Base-by-base conservation (phyloP, 2,888 invertebrate genomes). In the Acheta domesticus region DNA sequence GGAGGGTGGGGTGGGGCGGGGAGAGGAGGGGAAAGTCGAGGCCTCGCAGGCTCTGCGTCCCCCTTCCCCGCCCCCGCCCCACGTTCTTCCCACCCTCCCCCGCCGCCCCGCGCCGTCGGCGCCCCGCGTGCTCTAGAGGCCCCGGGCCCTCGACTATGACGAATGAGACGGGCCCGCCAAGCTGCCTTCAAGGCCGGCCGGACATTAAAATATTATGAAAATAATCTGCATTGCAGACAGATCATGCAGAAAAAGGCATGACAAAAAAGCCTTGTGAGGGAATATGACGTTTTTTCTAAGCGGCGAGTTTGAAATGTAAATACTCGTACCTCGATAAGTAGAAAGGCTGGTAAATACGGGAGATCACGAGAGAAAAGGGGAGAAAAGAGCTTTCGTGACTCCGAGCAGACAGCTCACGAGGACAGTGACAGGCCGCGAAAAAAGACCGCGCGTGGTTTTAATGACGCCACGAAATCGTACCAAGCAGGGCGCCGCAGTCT, bases 171-270 rank as follows among this genome's bases (percentile, higher is more conserved):
- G 8, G 62, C n/a, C 16, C n/a, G n/a, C 62, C 62, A 36, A 62
- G 62, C 62, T 11, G 62, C n/a, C 62, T 62, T 62, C 62, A n/a
- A 62, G 62, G 16, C 62, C 62, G n/a, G 62, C 16, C 14, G n/a
- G 16, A 62, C 62, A 62, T 62, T 62, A 62, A 62, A 62, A 62
- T n/a, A 62, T 14, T n/a, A n/a, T 62, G 62, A 62, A 62, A 62
- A 62, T 62, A 62, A 62, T n/a, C 62, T 62, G 62, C 62, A 62
- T n/a, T 62, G 62, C 62, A 62, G 62, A 19, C 62, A 19, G 62
- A 62, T 62, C 62, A 62, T 62, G 62, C 62, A n/a, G 36, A 36
- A 36, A 36, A 36, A 36, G 36, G 36, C 36, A 36, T 36, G 36
- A 36, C 36, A 36, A 36, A 36, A 36, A 36, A 5, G 36, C 36